Evolutionary conservation across 2,888 invertebrate species (phyloP), one percentile per base, ranked within the genome.

Genomic region (Phyllotreta striolata): DNA sequence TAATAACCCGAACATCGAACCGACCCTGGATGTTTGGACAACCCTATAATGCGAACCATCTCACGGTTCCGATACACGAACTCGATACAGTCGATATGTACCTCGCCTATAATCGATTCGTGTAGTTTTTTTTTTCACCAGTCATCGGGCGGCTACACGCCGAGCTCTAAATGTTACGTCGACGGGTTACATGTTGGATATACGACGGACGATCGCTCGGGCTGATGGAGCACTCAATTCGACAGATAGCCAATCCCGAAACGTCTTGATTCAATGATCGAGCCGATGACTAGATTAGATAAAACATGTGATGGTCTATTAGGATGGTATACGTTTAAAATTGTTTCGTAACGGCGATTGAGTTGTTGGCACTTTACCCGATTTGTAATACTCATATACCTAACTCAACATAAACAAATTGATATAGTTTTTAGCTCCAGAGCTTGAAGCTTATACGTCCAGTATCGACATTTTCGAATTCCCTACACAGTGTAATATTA

Each of bases 21-120:
- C 49, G 49, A 37, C 54, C 14, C 54, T 54, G 37, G 72, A 74
- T 77, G 78, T 77, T 77, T 77, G 68, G 78, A 77, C 77, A 77
- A 73, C 71, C 75, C 74, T 73, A 77, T 78, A 78, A 77, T 77
- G 72, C 74, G 72, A 74, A 70, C 69, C 71, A 74, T 77, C 77
- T 76, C 77, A 77, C 77, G 76, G 77, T 72, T 73, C 72, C 74
- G 77, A 77, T 77, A 78, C 77, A 77, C 76, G 77, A 77, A 76
- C 75, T 72, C 72, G 71, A 73, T 76, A 77, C 78, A 78, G 78
- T 78, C 77, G 78, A 78, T 77, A 78, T 77, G 75, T 77, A 77
- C 24, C 13, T 52, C 38, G 12, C 38, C 52, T 49, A 49, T 52
- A 52, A 52, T 52, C 52, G 52, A 52, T 52, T 52, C 39, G 39